Percentiles rank a stretch among this genome's conserved stretches.
phyloP scores from a whole-genome alignment of 2,888 invertebrate species.

The Listrodromus nycthemerus region DNA sequence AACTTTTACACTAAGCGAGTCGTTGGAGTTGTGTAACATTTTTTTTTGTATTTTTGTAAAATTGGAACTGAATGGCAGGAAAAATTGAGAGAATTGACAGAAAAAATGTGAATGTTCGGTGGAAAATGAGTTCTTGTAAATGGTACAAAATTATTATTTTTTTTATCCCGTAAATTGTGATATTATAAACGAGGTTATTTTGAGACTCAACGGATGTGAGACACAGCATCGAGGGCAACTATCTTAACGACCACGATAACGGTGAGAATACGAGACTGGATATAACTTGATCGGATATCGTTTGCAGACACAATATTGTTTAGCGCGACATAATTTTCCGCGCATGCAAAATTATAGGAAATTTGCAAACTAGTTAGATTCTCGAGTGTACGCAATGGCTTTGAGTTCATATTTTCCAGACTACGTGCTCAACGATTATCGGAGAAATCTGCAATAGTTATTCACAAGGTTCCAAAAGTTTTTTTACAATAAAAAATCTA shows the following conservation, averaged over 20 bases:
- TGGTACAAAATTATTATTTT: too few relatives aligned
- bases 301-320: not conserved
- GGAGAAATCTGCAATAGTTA: not conserved
- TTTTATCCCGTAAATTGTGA: not conserved
- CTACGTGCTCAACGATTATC: not conserved
- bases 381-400: not conserved
- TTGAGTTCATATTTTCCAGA: not conserved
- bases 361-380: not conserved
- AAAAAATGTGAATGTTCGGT: too few relatives aligned
- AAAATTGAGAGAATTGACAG: too few relatives aligned
- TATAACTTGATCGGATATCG: conserved; percentile 13
- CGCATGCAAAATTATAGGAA: not conserved
- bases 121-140: too few relatives aligned
- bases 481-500: not conserved
- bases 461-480: not conserved
- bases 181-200: not conserved
- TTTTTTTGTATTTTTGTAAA: too few relatives aligned
- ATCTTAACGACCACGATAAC: conserved; percentile 15
- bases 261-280: not conserved
- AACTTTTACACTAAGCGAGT: not conserved
- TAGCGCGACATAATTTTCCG: not conserved
- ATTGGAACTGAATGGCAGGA: too few relatives aligned
- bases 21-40: not conserved
- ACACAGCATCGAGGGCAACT: not conserved
- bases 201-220: not conserved